Evolutionary conservation across 1,140 invertebrate species (phyloP), one percentile per base, ranked within the genome.

Genomic region (Oreohelix idahoensis): DNA sequence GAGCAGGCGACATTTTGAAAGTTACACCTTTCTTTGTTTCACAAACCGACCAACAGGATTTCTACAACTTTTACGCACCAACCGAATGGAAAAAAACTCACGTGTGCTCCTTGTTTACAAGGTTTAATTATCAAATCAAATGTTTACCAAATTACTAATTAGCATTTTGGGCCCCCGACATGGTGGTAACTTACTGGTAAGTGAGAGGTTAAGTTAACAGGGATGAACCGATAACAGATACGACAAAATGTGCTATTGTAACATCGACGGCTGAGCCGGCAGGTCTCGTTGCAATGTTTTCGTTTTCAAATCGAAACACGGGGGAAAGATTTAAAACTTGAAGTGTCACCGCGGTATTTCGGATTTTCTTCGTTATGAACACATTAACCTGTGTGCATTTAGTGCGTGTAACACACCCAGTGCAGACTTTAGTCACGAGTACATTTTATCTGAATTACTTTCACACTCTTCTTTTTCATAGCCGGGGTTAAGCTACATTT

Each of bases 111-210:
- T 79, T 83, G 53, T 79, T 73, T 76, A 71, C 74, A 73, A 42
- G 23, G 29, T 38, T 82, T 70, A 71, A 70, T 82, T n/a, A n/a
- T 5, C 63, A 32, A 82, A 51, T 45, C 23, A 81, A 94, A 96
- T 66, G 95, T 95, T 51, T 49, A 53, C 49, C 35, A 20, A 77
- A 53, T 1, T 11, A 49, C 4, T 51, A 4, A 77, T 53, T 53
- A 17, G 20, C 36, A 77, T 4, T 26, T 26, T 73, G 23, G 1
- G 8, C 17, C 1, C 29, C 1, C 4, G 23, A n/a, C n/a, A 32
- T 73, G 20, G 11, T 39, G 71, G 71, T 73, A 42, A n/a, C n/a
- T 8, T 73, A 42, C 26, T 39, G 71, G 71, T 73, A 42, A 73
- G 38, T 73, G 8, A n/a, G 11, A 39, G 10, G 29, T 35, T 20